phyloP scores from a whole-genome alignment of 2,888 invertebrate species.

The Dysmachus trigonus region DNA sequence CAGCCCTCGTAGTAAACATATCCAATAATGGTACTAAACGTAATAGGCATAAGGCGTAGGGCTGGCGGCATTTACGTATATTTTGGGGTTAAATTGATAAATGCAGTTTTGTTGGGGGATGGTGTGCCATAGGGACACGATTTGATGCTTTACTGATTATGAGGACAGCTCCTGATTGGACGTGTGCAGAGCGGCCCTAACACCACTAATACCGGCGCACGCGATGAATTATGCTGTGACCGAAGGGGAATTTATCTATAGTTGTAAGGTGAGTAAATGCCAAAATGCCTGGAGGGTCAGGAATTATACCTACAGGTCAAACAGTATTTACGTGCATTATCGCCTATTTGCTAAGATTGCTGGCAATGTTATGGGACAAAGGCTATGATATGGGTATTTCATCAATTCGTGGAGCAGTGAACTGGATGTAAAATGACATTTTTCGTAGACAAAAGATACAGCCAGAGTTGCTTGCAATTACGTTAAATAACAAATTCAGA shows the following conservation, averaged over 20 bases:
- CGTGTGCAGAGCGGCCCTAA: background rate
- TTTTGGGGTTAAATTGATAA: constrained; percentile 40
- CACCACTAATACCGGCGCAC: background rate
- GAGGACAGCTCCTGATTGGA: constrained; percentile 28
- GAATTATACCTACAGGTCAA: background rate
- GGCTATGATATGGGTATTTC: background rate
- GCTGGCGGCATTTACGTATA: background rate
- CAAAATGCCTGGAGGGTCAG: background rate
- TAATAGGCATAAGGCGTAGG: constrained; percentile 33
- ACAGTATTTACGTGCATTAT: constrained; percentile 17
- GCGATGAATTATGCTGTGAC: background rate
- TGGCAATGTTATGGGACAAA: background rate
- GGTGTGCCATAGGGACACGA: background rate
- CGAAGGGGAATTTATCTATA: constrained; percentile 13
- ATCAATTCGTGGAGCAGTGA: background rate
- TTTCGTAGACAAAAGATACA: background rate
- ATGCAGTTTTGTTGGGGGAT: constrained; percentile 4
- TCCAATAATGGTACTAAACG: constrained; percentile 20
- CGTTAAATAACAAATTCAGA: background rate
- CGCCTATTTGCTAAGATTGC: constrained; percentile 16
- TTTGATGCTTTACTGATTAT: constrained; percentile 31
- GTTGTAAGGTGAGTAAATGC: constrained; percentile 36
- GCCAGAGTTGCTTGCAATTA: background rate
- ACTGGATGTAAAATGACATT: background rate
- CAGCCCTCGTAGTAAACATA: constrained; percentile 21